Evolutionary conservation across 2,888 invertebrate genomes (phyloP), one percentile per base, ranked within the genome.

Genomic region (Heliconius sara): DNA sequence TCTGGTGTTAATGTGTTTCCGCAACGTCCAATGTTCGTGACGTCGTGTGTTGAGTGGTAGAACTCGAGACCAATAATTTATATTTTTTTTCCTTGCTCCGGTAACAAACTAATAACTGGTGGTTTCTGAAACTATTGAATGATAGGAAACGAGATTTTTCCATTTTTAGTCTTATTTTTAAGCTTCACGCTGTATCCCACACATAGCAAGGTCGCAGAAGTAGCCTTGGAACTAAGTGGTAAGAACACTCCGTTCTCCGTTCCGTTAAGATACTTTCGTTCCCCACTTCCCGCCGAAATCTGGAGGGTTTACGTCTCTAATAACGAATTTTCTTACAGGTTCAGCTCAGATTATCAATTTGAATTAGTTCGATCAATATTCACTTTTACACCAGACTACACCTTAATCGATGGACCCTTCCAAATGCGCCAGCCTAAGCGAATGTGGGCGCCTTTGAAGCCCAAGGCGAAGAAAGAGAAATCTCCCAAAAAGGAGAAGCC

Each of bases 281-380:
- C 6, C 6, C 1, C 5, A 52, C 0, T 52, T 52, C 10, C 39
- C 22, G 4, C 9, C 52, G 22, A 52, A 52, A 22, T 22, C 52
- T 9, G 52, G 52, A 19, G 52, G 52, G 22, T 22, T 22, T 22
- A 52, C 9, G 9, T 22, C 22, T 52, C 52, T 9, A 22, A 52
- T 63, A 60, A 27, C 3, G 9, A 25, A n/a, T 65, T 70, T 73
- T 84, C 19, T 25, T 47, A 47, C 43, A 95, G 95, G 60, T 94
- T 95, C 85, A 93, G 94, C 81, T 90, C 94, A 1, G 95, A 95
- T 79, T 95, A 91, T 82, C 95, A 95, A 80, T 95, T 91, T 86
- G 84, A 94, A 30, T 80, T 95, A 3, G 88, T 95, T 0, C 90
- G 94, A 0, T 91, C 94, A 0, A 86, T 95, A 0, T 95, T 94